Evolutionary conservation across 2,888 invertebrate genomes (phyloP), one percentile per base, ranked within the genome.

Genomic region (Scelioninae gen. 1): DNA sequence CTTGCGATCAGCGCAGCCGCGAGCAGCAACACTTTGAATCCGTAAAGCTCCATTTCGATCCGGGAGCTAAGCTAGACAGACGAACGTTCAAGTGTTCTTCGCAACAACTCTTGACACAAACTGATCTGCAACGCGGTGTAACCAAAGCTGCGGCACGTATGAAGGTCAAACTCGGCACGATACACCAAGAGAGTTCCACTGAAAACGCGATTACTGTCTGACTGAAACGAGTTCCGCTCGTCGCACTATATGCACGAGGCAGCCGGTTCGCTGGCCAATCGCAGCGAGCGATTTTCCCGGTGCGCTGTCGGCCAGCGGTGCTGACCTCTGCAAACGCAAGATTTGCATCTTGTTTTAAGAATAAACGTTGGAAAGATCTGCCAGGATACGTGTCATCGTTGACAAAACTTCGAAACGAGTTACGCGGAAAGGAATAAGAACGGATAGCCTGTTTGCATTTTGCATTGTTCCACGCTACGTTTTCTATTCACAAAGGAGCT

Each of bases 1-100:
- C 84, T 77, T 58, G 90, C 90, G 84, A 92, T 65, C 55, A 90
- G 72, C 68, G 86, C 87, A 82, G 85, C 80, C 55, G 87, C 86
- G 71, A 89, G 69, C 71, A 89, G 72, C 62, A 90, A 53, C 55
- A 86, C 86, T 60, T 75, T 78, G 51, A 86, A 58, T 72, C 49
- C 81, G 71, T 84, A 63, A 62, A 76, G 79, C 84, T 85, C 88
- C 89, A 89, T 87, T 56, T 75, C 69, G 53, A 69, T 56, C 76
- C 66, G 38, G 74, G 78, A 82, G 82, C 80, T 75, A 60, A 74
- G 55, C 74, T 63, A 43, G 13, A 40, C 23, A 7, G 38, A n/a
- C 16, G 47, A 47, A 43, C 31, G 47, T 29, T 38, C 29, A 9
- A 38, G 13, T 53, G 56, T 56, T 58, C 4, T 13, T 68, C 16